Percentiles rank a stretch among this genome's conserved stretches.
Conservation (phyloP, 53 echinoderm and acorn worm species). For the Henricia sp. region DNA sequence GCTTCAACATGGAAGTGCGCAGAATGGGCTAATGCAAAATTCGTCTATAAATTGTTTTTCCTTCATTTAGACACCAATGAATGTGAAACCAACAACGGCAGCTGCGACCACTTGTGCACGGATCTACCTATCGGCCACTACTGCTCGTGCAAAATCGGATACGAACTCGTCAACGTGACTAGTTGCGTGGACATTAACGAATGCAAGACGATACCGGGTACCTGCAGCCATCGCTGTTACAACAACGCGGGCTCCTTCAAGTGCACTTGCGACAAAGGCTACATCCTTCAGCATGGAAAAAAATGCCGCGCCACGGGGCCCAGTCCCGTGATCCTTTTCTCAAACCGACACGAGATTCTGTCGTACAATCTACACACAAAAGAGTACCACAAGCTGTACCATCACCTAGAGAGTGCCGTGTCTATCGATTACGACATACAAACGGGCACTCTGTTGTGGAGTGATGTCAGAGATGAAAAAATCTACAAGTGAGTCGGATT, state of each 20-base stretch:
- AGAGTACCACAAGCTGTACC: slow-evolving; percentile 47
- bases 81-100: too few species aligned
- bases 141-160: slow-evolving; percentile 76
- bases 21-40: too few species aligned
- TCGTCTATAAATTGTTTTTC: too few species aligned
- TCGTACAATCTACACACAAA: slow-evolving; percentile 45
- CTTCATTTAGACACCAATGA: too few species aligned
- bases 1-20: too few species aligned
- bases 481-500: slow-evolving; percentile 68
- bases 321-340: slow-evolving; percentile 70
- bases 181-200: slow-evolving; percentile 89
- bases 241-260: slow-evolving; percentile 71
- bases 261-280: slow-evolving; percentile 81
- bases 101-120: slow-evolving; percentile 64
- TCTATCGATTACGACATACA: slow-evolving; percentile 69
- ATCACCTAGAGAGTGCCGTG: slow-evolving; percentile 73
- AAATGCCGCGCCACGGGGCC: slow-evolving; percentile 72
- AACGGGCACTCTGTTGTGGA: slow-evolving; percentile 73
- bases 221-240: slow-evolving; percentile 83
- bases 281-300: slow-evolving; percentile 54
- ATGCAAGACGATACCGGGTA: slow-evolving; percentile 73
- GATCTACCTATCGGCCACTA: slow-evolving; percentile 63
- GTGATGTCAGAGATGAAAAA: slow-evolving; percentile 67
- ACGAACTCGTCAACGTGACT: slow-evolving; percentile 49
- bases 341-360: slow-evolving; percentile 83